phyloP scores from a whole-genome alignment of 2,888 invertebrate species.

The Steromphala cineraria region DNA sequence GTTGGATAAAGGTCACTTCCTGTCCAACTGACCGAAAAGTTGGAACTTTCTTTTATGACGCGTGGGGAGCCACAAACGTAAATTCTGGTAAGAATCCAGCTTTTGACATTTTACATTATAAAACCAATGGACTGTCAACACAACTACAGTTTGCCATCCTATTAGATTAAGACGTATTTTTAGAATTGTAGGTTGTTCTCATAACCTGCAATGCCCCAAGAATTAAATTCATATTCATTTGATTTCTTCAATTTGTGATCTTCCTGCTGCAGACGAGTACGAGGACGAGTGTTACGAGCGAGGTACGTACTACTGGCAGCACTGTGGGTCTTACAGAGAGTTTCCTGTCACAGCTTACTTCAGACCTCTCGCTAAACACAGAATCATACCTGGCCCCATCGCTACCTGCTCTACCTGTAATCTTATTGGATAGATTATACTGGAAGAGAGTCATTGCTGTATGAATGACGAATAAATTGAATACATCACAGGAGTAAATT shows the following conservation, averaged over 20 bases:
- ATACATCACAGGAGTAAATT: too few species aligned
- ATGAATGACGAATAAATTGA: too few species aligned
- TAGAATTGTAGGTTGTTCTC: too few species aligned
- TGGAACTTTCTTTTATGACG: conserved; percentile 47
- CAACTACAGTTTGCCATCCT: too few species aligned
- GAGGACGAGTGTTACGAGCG: conserved; percentile 32
- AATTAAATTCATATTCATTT: too few species aligned
- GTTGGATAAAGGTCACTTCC: conserved; percentile 53
- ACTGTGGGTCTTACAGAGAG: conserved; percentile 40
- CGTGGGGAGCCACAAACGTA: conserved; percentile 44
- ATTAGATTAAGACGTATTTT: too few species aligned
- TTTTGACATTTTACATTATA: background rate
- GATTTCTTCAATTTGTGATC: background rate
- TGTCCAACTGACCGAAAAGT: conserved; percentile 40
- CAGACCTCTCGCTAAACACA: conserved; percentile 29
- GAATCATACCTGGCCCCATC: too few species aligned
- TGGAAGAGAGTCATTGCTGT: too few species aligned
- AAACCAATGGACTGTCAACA: too few species aligned
- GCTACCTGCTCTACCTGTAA: too few species aligned
- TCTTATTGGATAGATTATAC: too few species aligned
- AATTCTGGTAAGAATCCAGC: conserved; percentile 31
- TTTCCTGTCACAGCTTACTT: conserved; percentile 45
- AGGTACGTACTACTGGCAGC: conserved; percentile 42
- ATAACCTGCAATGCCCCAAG: too few species aligned
- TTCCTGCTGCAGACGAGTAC: conserved; percentile 6